phyloP scores from a whole-genome alignment of 92 coral and sea anemone genomes.

The Epizoanthus fatuus region DNA sequence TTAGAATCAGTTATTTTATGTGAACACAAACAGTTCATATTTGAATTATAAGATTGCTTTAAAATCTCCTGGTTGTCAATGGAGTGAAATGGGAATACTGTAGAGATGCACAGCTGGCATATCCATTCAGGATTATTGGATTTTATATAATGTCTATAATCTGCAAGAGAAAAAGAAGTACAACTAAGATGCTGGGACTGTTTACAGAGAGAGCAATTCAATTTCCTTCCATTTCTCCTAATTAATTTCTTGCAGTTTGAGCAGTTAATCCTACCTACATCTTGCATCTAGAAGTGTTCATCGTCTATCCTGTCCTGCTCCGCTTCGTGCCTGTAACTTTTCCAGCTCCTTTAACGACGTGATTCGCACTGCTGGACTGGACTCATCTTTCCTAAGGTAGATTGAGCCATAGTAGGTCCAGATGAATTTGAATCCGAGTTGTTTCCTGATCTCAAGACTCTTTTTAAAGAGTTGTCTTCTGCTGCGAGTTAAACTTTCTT shows the following conservation, averaged over 20 bases:
- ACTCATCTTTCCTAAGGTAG: constrained; percentile 32
- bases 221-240: constrained; percentile 21
- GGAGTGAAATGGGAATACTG: constrained; percentile 31
- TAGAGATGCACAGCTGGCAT: not conserved
- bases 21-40: constrained; percentile 40
- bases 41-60: constrained; percentile 30
- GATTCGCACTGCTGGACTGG: constrained; percentile 26
- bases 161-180: constrained; percentile 9
- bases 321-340: not conserved
- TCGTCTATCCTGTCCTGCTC: not conserved
- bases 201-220: constrained; percentile 16
- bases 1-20: constrained; percentile 23
- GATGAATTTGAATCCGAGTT: constrained; percentile 28
- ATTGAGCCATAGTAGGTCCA: constrained; percentile 40
- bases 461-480: constrained; percentile 43
- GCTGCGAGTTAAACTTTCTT: constrained; percentile 43
- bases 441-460: constrained; percentile 21
- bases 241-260: not conserved
- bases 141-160: constrained; percentile 3
- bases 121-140: not conserved
- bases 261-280: constrained; percentile 2
- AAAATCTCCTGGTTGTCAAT: constrained; percentile 29
- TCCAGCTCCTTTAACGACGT: too few species aligned
- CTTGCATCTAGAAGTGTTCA: constrained; percentile 6
- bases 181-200: constrained; percentile 9